Evolutionary conservation across 2,888 invertebrate species (phyloP).

Genomic region (Julus scandinavius): DNA sequence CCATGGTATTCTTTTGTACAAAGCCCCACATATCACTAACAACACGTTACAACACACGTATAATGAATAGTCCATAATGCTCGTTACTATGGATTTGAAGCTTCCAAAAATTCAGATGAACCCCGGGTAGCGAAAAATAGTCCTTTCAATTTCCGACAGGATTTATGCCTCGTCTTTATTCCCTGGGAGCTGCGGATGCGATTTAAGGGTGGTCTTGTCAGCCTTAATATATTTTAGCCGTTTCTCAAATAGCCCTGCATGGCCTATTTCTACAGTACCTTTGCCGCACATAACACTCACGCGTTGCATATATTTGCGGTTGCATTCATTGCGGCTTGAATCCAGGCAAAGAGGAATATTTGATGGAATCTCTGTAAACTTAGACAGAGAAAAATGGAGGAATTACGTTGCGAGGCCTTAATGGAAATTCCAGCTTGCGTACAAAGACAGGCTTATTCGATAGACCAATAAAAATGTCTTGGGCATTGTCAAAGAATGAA

Average conservation of each 20-base stretch:
- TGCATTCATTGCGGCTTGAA: slow-evolving; percentile 35
- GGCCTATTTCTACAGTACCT: neutral
- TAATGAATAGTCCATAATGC: neutral
- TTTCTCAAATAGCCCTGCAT: neutral
- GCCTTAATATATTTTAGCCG: slow-evolving; percentile 26
- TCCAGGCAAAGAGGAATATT: slow-evolving; percentile 17
- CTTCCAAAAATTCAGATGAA: slow-evolving; percentile 1
- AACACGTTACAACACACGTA: neutral
- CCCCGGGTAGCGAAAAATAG: slow-evolving; percentile 13
- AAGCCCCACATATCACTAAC: neutral
- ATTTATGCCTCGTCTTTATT: slow-evolving; percentile 1
- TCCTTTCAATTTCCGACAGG: slow-evolving; percentile 19
- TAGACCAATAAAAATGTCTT: neutral
- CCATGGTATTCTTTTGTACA: neutral
- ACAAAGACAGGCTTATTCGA: neutral
- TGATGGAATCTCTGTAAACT: slow-evolving; percentile 28
- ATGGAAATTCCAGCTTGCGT: neutral
- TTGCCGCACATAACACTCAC: neutral
- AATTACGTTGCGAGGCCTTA: neutral
- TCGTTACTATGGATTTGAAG: slow-evolving; percentile 9
- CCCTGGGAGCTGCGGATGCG: slow-evolving; percentile 23
- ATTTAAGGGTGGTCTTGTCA: slow-evolving; percentile 38
- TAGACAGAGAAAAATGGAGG: slow-evolving; percentile 15
- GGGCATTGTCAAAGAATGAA: neutral
- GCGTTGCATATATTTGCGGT: neutral